These are phyloP conservation scores for Python bivittatus DNA, from an alignment of 2,113 vertebrate species.

Conservation along the genomic window DNA sequence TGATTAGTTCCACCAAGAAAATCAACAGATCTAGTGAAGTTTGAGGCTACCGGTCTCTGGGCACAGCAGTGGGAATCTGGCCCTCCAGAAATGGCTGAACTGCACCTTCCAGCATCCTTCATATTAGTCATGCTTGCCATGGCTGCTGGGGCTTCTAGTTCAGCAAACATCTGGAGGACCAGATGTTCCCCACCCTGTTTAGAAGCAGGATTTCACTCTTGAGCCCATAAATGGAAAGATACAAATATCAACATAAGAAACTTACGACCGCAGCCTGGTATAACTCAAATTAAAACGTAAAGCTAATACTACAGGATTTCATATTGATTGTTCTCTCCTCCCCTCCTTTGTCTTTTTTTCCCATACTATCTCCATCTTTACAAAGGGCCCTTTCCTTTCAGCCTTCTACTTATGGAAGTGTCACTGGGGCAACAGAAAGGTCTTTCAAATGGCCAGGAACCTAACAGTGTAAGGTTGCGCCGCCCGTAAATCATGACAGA, in stretches of 20 bases:
- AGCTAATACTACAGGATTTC: not conserved
- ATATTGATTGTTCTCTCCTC: not conserved
- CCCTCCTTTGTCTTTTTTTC: not conserved
- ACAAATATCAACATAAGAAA: not conserved
- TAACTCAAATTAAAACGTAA: not conserved
- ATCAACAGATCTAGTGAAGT: not conserved
- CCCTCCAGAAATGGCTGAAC: not conserved
- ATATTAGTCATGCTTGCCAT: not conserved
- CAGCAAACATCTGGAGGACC: not conserved
- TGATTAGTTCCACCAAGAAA: not conserved
- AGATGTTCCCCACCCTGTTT: not conserved
- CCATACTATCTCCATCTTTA: not conserved
- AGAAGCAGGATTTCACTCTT: not conserved
- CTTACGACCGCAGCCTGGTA: not conserved
- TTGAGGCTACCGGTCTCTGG: not conserved
- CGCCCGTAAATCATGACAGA: not conserved
- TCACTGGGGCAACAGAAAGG: not conserved
- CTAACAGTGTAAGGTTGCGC: not conserved
- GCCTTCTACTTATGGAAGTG: not conserved
- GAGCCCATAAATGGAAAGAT: too few relatives aligned
- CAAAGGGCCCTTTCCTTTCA: not conserved
- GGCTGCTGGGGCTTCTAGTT: not conserved
- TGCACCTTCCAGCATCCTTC: not conserved
- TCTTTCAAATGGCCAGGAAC: not conserved
- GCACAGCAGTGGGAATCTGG: not conserved